phyloP scores from a whole-genome alignment of 1,140 invertebrate species.

The Nylanderia fulva region DNA sequence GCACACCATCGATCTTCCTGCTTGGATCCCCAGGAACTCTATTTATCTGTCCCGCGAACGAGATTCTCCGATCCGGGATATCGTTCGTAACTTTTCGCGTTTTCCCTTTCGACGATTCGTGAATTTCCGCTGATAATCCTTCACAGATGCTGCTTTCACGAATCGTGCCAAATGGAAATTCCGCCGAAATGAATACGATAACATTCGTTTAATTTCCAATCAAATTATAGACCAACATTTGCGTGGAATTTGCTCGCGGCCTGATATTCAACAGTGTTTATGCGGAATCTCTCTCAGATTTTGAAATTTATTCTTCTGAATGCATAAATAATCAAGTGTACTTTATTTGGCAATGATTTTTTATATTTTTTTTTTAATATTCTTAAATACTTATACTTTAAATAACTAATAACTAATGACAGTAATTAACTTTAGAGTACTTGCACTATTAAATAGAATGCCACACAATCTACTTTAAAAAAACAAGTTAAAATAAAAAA shows the following conservation, averaged over 20 bases:
- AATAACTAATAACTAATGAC: not conserved
- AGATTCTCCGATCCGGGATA: conserved; percentile 26
- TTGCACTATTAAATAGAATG: too few species aligned
- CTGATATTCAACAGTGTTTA: not conserved
- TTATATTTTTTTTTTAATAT: too few species aligned
- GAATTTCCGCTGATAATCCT: not conserved
- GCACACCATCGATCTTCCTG: conserved; percentile 68
- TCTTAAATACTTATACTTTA: too few species aligned
- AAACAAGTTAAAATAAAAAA: too few species aligned
- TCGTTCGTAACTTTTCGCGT: conserved; percentile 41
- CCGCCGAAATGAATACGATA: not conserved
- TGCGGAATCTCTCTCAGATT: not conserved
- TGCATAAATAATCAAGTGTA: not conserved
- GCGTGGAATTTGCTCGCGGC: not conserved
- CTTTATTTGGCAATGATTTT: too few species aligned
- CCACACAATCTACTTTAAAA: too few species aligned
- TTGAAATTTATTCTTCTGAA: not conserved
- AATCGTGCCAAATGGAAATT: not conserved
- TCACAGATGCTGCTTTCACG: not conserved
- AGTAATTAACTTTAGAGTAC: too few species aligned
- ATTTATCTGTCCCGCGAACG: conserved; percentile 62
- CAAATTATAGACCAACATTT: not conserved
- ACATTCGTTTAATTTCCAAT: not conserved
- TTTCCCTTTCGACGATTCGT: conserved; percentile 20
- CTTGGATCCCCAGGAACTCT: conserved; percentile 66